A percentile compares a stretch with the other conserved stretches of the same genome.
Conservation (phyloP, 1,140 invertebrate species). For the Idris sp. region DNA sequence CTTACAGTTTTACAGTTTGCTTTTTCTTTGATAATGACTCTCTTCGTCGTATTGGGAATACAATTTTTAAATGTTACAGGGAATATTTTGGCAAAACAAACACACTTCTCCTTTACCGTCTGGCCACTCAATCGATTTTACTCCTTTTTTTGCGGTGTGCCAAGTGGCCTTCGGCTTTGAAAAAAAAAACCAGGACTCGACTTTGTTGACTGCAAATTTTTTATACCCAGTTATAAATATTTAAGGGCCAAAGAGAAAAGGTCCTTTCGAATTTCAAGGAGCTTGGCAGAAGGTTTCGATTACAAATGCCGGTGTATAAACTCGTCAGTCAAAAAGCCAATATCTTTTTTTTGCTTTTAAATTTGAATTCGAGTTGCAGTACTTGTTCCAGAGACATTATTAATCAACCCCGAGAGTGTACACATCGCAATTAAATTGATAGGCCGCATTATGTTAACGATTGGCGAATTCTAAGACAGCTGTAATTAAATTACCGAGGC, state of each 20-base stretch:
- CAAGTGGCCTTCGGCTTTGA: slow-evolving; percentile 14
- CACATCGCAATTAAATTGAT: slow-evolving; percentile 42
- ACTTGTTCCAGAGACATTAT: too few relatives aligned
- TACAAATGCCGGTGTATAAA: too few relatives aligned
- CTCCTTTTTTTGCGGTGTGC: slow-evolving; percentile 16
- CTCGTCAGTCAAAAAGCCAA: slow-evolving; percentile 31
- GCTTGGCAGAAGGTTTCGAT: slow-evolving; percentile 17
- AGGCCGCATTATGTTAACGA: slow-evolving; percentile 52
- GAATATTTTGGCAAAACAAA: slow-evolving; percentile 25
- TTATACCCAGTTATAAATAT: slow-evolving; percentile 53
- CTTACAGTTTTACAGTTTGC: slow-evolving; percentile 1
- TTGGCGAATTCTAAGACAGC: slow-evolving; percentile 54
- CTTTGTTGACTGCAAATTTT: slow-evolving; percentile 17
- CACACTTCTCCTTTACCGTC: slow-evolving; percentile 6
- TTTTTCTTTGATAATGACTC: slow-evolving; percentile 1
- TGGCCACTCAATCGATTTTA: slow-evolving; percentile 9
- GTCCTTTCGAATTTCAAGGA: slow-evolving; percentile 30
- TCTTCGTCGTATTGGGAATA: background rate
- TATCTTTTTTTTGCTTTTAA: too few relatives aligned
- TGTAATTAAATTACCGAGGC: slow-evolving; percentile 55
- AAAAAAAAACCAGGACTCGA: slow-evolving; percentile 17
- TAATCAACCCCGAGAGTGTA: too few relatives aligned
- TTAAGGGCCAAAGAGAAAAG: slow-evolving; percentile 30
- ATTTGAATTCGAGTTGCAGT: too few relatives aligned
- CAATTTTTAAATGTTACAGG: slow-evolving; percentile 35